Evolutionary conservation across 2,888 invertebrate species (phyloP), one percentile per base, ranked within the genome.

Genomic region (Apotomis betuletana): DNA sequence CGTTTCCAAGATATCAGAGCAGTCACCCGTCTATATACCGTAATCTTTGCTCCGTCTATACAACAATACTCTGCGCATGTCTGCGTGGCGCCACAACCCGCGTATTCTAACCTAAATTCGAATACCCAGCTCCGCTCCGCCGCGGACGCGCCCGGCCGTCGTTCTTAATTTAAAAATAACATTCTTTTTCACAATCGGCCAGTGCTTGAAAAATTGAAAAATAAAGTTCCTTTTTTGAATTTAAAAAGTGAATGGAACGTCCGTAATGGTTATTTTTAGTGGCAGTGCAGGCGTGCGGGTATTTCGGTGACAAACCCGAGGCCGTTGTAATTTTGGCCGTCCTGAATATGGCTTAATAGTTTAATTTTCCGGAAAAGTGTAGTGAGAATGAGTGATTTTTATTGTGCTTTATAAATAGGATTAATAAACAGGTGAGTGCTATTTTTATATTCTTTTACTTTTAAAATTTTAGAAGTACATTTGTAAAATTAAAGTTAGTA

Each of bases 71-170:
- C 73, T 87, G 90, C 90, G 91, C 89, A 87, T 90, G 90, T 90
- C 88, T 89, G 89, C 77, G 85, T 87, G 87, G 87, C 88, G 87
- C 87, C 87, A 80, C 89, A 86, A 84, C 89, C 87, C 89, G 88
- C 88, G 87, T 82, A 89, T 89, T 90, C 90, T 91, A 93, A 92
- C 92, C 92, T 91, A 92, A 91, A 91, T 91, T 87, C 88, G 87
- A 92, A 91, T 89, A 87, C 83, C 88, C 85, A 87, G 86, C 87
- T 86, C 85, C 83, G 85, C 87, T 85, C 85, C 84, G 85, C 87
- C 86, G 82, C 85, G 84, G 87, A 85, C 87, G 87, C 87, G 83
- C 87, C 87, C 86, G 86, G 87, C 86, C 86, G 84, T 80, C 82
- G 87, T 85, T 85, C 83, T 80, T 81, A 83, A 85, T 90, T 90